These are phyloP conservation scores for Pungitius pungitius DNA, from an alignment of 2,113 vertebrate species.

Conservation along the genomic window DNA sequence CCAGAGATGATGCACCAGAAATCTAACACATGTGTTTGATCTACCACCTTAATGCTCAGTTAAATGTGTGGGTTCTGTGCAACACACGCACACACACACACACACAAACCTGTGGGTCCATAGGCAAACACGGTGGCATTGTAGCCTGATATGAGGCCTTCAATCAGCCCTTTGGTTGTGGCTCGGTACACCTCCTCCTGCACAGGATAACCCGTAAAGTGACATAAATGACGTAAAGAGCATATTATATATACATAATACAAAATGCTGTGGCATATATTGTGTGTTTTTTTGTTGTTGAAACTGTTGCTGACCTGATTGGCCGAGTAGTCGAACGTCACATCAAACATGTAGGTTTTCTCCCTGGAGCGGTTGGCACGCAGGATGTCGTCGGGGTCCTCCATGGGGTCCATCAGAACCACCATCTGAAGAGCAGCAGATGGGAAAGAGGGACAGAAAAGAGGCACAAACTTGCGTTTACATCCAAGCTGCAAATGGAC, in stretches of 20 bases:
- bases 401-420: conserved; percentile 91
- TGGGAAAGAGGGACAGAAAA: not conserved
- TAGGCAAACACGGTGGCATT: conserved; percentile 93
- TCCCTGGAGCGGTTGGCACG: conserved; percentile 88
- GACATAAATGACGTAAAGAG: too few relatives aligned
- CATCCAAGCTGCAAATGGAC: not conserved
- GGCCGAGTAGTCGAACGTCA: conserved; percentile 89
- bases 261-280: not conserved
- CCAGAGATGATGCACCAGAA: not conserved
- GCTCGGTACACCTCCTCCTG: conserved; percentile 91
- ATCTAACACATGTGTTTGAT: not conserved
- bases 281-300: not conserved
- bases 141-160: conserved; percentile 90
- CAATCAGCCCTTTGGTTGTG: conserved; percentile 88
- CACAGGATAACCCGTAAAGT: not conserved
- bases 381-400: conserved; percentile 87
- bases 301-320: conserved; percentile 82
- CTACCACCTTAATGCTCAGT: not conserved
- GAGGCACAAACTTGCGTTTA: not conserved
- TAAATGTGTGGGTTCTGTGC: not conserved
- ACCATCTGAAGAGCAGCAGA: conserved; percentile 81
- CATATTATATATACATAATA: not conserved
- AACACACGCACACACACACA: conserved; percentile 13
- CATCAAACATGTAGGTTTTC: conserved; percentile 91
- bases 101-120: conserved; percentile 87